Conservation (phyloP, 2,113 vertebrate genomes). For the Ovis aries region DNA sequence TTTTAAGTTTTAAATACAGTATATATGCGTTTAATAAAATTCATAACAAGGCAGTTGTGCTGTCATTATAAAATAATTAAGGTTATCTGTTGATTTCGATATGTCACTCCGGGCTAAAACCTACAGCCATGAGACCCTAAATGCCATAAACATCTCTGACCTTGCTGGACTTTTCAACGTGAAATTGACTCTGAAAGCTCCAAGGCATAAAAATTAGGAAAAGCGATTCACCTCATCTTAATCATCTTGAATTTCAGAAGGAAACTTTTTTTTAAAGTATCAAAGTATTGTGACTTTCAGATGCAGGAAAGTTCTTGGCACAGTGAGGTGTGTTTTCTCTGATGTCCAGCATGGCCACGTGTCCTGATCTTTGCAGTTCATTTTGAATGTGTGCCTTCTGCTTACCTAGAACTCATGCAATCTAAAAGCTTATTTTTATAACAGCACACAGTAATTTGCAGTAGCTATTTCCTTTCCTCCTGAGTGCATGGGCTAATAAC, state of each 20-base stretch:
- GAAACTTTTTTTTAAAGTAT: constrained; percentile 16
- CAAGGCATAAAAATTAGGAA: constrained; percentile 21
- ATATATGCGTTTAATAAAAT: constrained; percentile 69
- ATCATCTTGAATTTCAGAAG: constrained; percentile 32
- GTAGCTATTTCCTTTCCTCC: constrained; percentile 33
- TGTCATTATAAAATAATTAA: constrained; percentile 72
- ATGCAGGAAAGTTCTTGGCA: background rate
- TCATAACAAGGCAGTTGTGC: constrained; percentile 85
- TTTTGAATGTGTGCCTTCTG: constrained; percentile 34
- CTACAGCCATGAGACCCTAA: constrained; percentile 59
- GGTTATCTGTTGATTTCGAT: constrained; percentile 68
- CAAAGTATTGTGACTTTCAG: constrained; percentile 28
- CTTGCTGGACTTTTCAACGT: constrained; percentile 53
- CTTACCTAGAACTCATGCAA: background rate
- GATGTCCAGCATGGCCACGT: background rate
- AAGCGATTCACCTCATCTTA: background rate
- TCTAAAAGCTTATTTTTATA: background rate
- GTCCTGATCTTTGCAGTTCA: background rate
- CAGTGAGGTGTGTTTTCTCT: background rate
- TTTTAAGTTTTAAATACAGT: constrained; percentile 80
- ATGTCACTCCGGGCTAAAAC: constrained; percentile 70
- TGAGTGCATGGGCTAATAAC: constrained; percentile 25
- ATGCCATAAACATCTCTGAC: constrained; percentile 55
- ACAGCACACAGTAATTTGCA: constrained; percentile 3
- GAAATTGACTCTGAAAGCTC: constrained; percentile 43